These are phyloP conservation scores for Ataeniobius toweri DNA, from an alignment of 2,797 vertebrate genomes.

Conservation along the genomic window DNA sequence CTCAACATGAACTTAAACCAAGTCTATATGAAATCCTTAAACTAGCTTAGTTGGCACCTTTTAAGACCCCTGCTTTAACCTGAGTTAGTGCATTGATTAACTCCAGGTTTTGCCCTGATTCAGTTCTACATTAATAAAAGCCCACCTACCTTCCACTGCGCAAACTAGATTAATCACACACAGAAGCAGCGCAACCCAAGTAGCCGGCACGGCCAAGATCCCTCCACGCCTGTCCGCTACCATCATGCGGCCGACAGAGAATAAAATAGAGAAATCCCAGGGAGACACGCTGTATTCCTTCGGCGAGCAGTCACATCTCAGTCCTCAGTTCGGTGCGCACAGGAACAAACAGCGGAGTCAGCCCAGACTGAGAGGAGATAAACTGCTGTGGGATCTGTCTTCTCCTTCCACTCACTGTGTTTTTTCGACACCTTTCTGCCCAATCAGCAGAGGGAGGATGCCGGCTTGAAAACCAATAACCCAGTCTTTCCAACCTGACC, in stretches of 20 bases:
- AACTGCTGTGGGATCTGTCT: constrained; percentile 27
- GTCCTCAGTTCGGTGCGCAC: constrained; percentile 31
- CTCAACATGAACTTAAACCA: constrained; percentile 13
- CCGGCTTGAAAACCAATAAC: constrained; percentile 75
- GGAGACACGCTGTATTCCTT: constrained; percentile 65
- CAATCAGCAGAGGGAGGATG: constrained; percentile 72
- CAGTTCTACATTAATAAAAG: constrained; percentile 4
- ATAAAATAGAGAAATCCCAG: constrained; percentile 49
- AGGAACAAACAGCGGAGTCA: constrained; percentile 43
- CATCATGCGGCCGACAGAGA: constrained; percentile 49
- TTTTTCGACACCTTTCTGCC: constrained; percentile 63
- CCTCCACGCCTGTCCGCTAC: constrained; percentile 46
- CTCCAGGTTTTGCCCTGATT: constrained; percentile 9
- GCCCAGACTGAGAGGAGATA: constrained; percentile 43
- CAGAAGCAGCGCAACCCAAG: constrained; percentile 62
- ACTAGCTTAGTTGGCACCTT: constrained; percentile 11
- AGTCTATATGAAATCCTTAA: not conserved
- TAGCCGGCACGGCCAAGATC: constrained; percentile 43
- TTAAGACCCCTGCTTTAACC: not conserved
- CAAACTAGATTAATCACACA: constrained; percentile 61
- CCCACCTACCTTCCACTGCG: constrained; percentile 77
- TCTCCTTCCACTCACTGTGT: constrained; percentile 26
- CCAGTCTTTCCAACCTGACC: constrained; percentile 68
- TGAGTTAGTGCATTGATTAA: constrained; percentile 14
- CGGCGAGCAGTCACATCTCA: constrained; percentile 72